phyloP scores from a whole-genome alignment of 2,888 invertebrate genomes.

The Oscheius sp. region DNA sequence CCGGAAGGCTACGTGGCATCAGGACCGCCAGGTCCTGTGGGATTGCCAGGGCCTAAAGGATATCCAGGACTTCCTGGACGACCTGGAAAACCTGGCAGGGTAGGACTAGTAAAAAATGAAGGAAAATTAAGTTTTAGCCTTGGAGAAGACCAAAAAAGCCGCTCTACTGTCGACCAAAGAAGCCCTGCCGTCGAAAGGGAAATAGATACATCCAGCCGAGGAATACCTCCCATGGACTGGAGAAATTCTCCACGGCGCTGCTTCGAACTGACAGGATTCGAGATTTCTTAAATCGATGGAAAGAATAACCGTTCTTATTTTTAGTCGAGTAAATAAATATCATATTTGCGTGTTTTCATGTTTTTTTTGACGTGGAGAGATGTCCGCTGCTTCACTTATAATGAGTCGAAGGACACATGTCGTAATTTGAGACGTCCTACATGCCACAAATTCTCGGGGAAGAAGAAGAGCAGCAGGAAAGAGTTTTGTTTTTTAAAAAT shows the following conservation, averaged over 20 bases:
- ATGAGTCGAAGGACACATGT: constrained; percentile 28
- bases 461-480: not conserved
- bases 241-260: not conserved
- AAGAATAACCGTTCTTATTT: too few relatives aligned
- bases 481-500: not conserved
- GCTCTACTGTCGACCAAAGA: not conserved
- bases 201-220: not conserved
- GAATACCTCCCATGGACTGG: not conserved
- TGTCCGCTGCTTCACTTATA: not conserved
- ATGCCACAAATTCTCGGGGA: constrained; percentile 21
- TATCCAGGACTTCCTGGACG: constrained; percentile 4
- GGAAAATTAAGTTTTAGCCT: not conserved
- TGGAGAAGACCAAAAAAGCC: not conserved
- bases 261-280: not conserved
- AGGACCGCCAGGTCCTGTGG: not conserved
- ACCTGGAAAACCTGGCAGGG: not conserved
- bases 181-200: not conserved
- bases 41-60: not conserved
- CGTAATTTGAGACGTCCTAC: constrained; percentile 19
- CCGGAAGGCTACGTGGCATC: not conserved
- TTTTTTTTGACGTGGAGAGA: not conserved
- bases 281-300: too few relatives aligned
- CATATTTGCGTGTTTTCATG: not conserved
- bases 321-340: too few relatives aligned
- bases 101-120: not conserved